Evolutionary conservation across 2,797 vertebrate species (phyloP).

Genomic region (Megalops cyprinoides): DNA sequence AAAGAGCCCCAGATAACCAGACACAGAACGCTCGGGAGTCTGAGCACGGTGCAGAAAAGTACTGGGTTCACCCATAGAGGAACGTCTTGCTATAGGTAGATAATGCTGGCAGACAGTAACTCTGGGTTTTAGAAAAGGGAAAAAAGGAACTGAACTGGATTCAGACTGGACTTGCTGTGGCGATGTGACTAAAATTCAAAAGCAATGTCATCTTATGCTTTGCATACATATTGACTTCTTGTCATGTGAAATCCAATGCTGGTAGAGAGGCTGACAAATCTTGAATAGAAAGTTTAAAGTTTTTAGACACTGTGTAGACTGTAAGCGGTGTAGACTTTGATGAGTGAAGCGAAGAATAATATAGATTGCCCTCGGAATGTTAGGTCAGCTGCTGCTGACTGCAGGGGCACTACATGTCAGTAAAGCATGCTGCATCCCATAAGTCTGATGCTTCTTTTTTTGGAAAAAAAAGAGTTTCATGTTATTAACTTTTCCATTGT

Average conservation of each 20-base stretch:
- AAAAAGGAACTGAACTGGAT: neutral
- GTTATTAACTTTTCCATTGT: neutral
- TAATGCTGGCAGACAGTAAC: neutral
- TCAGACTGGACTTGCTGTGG: neutral
- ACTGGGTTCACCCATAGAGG: neutral
- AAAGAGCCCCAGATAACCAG: neutral
- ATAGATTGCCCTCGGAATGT: neutral
- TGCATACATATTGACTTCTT: neutral
- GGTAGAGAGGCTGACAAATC: too few species aligned
- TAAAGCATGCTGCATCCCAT: too few species aligned
- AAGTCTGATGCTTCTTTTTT: neutral
- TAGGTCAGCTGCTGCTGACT: neutral
- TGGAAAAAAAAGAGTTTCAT: slow-evolving; percentile 2
- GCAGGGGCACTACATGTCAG: neutral
- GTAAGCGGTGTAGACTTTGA: too few species aligned
- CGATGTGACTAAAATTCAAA: neutral
- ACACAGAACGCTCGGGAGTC: neutral
- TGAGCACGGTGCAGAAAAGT: neutral
- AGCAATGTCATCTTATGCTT: neutral
- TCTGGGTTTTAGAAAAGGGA: neutral
- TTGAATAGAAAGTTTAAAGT: too few species aligned
- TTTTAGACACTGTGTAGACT: too few species aligned
- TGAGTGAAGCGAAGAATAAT: neutral
- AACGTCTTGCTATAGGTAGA: slow-evolving; percentile 3
- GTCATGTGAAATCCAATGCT: too few species aligned